Evolutionary conservation across 2,797 vertebrate genomes (phyloP).

Genomic region (Oryzias dopingdopingensis): DNA sequence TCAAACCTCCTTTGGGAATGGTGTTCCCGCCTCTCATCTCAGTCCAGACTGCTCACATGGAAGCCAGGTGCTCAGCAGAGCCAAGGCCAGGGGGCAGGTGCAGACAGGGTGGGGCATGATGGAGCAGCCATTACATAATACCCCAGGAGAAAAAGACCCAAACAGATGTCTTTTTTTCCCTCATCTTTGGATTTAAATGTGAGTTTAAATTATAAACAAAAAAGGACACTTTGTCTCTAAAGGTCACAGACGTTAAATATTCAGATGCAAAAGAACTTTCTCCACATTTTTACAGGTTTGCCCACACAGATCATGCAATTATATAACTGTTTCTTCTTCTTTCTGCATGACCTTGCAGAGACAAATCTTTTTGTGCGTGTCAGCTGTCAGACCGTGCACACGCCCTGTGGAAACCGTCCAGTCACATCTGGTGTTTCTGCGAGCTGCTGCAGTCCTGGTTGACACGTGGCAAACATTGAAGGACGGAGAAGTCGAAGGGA

Average conservation of each 20-base stretch:
- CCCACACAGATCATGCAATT: too few relatives aligned
- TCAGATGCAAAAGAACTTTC: conserved; percentile 3
- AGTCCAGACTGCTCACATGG: conserved; percentile 24
- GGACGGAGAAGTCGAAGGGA: conserved; percentile 5
- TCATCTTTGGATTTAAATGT: conserved; percentile 13
- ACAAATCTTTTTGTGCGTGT: conserved; percentile 40
- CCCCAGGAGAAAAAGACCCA: conserved; percentile 19
- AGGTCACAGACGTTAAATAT: not conserved
- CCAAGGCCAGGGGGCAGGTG: conserved; percentile 49
- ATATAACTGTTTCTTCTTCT: too few relatives aligned
- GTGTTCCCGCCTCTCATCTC: conserved; percentile 25
- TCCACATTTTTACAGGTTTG: not conserved
- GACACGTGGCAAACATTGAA: conserved; percentile 78
- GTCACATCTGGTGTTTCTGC: conserved; percentile 75
- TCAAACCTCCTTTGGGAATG: conserved; percentile 31
- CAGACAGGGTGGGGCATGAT: conserved; percentile 20
- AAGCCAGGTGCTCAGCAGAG: conserved; percentile 18
- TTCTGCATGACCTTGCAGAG: not conserved
- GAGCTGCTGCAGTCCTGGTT: conserved; percentile 50
- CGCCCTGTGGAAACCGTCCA: conserved; percentile 64
- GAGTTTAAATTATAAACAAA: too few relatives aligned
- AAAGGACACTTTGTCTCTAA: too few relatives aligned
- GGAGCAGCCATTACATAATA: conserved; percentile 30
- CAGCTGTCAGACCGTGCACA: conserved; percentile 21
- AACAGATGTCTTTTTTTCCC: conserved; percentile 36